Conservation (phyloP, 2,797 vertebrate genomes). For the Takifugu rubripes region DNA sequence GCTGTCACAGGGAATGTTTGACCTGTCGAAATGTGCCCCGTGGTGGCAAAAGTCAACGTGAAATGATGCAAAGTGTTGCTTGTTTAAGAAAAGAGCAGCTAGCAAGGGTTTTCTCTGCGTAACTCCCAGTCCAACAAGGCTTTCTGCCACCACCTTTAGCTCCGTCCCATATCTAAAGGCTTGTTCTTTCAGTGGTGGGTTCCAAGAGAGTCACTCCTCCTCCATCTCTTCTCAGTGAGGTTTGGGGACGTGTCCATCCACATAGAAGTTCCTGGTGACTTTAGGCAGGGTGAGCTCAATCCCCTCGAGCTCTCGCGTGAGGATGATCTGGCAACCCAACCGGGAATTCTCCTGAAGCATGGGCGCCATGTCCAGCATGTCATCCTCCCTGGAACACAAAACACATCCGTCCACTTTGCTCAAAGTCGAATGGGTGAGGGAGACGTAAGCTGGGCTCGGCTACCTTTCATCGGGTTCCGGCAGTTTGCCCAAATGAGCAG, state of each 20-base stretch:
- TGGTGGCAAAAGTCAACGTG: conserved; percentile 16
- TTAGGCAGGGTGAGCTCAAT: conserved; percentile 85
- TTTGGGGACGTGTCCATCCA: conserved; percentile 89
- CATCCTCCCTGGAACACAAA: conserved; percentile 81
- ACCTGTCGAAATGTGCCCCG: conserved; percentile 28
- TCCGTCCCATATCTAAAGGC: no score
- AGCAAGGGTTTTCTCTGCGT: no score
- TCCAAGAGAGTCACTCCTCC: no score
- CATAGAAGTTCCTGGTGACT: conserved; percentile 93
- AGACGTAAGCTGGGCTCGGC: background rate
- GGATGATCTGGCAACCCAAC: conserved; percentile 87
- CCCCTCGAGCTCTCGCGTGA: conserved; percentile 82
- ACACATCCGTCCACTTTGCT: conserved; percentile 1
- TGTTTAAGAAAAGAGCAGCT: background rate
- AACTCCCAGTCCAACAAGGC: conserved; percentile 5
- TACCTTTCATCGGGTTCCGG: conserved; percentile 84
- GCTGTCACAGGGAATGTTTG: conserved; percentile 69
- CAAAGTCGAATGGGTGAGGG: background rate
- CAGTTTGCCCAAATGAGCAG: conserved; percentile 74
- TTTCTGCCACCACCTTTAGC: background rate
- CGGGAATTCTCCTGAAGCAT: conserved; percentile 89
- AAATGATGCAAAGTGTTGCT: background rate
- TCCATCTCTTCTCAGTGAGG: conserved; percentile 77
- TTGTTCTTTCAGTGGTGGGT: no score
- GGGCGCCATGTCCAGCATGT: conserved; percentile 93